Evolutionary conservation across 2,797 vertebrate species (phyloP).

Genomic region (Thaleichthys pacificus): DNA sequence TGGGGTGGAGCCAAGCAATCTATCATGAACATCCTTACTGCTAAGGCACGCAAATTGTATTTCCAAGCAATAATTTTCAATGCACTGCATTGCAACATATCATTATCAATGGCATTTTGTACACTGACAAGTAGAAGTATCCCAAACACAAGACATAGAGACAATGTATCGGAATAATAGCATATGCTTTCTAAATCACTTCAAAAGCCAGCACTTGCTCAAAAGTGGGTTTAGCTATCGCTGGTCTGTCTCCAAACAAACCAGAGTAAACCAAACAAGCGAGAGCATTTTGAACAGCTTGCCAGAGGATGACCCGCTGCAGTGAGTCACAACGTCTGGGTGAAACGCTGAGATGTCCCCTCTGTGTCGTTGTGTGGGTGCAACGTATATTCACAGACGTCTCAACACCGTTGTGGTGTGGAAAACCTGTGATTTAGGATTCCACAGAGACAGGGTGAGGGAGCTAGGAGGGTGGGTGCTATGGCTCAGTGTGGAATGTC

Average conservation of each 20-base stretch:
- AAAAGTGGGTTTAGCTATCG: background rate
- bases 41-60: background rate
- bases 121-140: no score
- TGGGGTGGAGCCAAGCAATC: slow-evolving; percentile 13
- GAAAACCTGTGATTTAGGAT: slow-evolving; percentile 40
- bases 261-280: background rate
- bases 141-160: no score
- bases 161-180: no score
- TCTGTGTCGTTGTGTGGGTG: slow-evolving; percentile 27
- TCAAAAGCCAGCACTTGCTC: background rate
- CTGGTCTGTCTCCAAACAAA: background rate
- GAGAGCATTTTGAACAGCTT: background rate
- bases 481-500: slow-evolving; percentile 27
- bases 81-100: no score
- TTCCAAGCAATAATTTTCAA: no score
- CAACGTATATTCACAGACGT: slow-evolving; percentile 18
- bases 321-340: slow-evolving; percentile 1
- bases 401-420: slow-evolving; percentile 14
- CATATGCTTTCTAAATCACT: no score
- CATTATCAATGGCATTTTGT: no score
- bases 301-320: background rate
- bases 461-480: slow-evolving; percentile 12
- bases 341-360: background rate
- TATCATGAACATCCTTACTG: background rate
- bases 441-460: slow-evolving; percentile 23